Percentiles rank a stretch among this genome's conserved stretches.
phyloP scores from a whole-genome alignment of 1,140 invertebrate species.

The Aphelenchoides besseyi region DNA sequence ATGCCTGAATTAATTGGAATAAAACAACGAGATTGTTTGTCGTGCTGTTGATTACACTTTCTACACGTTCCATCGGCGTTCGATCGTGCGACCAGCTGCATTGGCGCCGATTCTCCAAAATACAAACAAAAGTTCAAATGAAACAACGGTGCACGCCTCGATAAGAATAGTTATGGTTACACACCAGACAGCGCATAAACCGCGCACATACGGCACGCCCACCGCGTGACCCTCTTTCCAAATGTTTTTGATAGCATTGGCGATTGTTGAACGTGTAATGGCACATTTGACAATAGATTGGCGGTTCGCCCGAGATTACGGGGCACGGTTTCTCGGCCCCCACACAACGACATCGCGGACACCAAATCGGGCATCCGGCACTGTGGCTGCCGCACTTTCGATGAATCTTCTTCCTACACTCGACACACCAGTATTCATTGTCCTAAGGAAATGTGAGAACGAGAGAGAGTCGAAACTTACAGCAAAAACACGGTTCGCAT shows the following conservation, averaged over 20 bases:
- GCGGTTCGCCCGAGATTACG: not conserved
- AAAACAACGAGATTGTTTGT: not conserved
- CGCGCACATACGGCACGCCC: too few relatives aligned
- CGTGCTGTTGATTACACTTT: not conserved
- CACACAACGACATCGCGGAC: not conserved
- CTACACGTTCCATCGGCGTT: not conserved
- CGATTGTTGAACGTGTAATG: too few relatives aligned
- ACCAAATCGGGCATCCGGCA: not conserved
- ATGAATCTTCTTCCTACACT: not conserved
- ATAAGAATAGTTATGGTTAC: too few relatives aligned
- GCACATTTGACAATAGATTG: not conserved
- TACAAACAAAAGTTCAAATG: too few relatives aligned
- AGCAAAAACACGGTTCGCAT: not conserved
- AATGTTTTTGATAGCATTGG: too few relatives aligned
- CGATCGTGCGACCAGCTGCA: not conserved
- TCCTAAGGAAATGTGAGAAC: not conserved
- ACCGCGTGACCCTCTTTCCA: too few relatives aligned
- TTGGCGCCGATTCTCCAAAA: not conserved
- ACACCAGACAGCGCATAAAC: too few relatives aligned
- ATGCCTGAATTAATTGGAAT: not conserved
- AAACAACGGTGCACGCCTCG: too few relatives aligned
- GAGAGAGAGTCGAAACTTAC: not conserved
- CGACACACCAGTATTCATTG: not conserved
- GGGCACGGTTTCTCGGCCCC: not conserved
- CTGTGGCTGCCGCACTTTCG: not conserved